These are phyloP conservation scores for Drosophila orena DNA, from an alignment of 1,140 invertebrate species.

Conservation along the genomic window DNA sequence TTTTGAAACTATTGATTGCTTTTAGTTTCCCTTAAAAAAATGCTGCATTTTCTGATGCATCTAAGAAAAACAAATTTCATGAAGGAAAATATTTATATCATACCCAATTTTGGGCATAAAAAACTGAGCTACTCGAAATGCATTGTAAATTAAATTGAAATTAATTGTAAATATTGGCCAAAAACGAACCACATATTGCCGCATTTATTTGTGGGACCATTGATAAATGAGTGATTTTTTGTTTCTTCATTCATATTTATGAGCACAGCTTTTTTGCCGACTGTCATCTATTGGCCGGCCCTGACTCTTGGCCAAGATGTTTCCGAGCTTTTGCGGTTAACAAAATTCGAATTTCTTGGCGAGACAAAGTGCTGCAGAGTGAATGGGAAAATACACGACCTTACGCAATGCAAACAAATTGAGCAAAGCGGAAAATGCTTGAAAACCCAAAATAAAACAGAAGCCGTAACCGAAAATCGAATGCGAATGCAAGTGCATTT, in stretches of 20 bases:
- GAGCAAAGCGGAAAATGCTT: conserved; percentile 31
- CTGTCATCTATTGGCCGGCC: conserved; percentile 27
- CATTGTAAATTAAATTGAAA: conserved; percentile 5
- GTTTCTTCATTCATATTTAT: conserved; percentile 22
- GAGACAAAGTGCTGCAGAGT: conserved; percentile 18
- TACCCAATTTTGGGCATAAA: too few relatives aligned
- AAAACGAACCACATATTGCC: conserved; percentile 35
- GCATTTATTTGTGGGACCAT: conserved; percentile 24
- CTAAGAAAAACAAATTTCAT: too few relatives aligned
- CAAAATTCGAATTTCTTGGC: conserved; percentile 49
- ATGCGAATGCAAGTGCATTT: conserved; percentile 19
- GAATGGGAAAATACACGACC: conserved; percentile 50
- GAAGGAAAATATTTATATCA: not conserved
- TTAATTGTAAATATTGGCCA: conserved; percentile 33
- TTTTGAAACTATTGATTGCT: too few relatives aligned
- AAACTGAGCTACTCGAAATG: conserved; percentile 17
- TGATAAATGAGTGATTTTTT: conserved; percentile 9
- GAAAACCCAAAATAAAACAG: conserved; percentile 30
- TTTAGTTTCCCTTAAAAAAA: too few relatives aligned
- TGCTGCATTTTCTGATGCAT: too few relatives aligned
- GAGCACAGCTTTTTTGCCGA: conserved; percentile 9
- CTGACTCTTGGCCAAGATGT: conserved; percentile 49
- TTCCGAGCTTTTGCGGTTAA: conserved; percentile 46
- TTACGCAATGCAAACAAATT: conserved; percentile 56
- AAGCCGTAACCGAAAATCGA: conserved; percentile 28